These are phyloP conservation scores for Amphipyra berbera DNA, from an alignment of 2,888 invertebrate species.

Conservation along the genomic window DNA sequence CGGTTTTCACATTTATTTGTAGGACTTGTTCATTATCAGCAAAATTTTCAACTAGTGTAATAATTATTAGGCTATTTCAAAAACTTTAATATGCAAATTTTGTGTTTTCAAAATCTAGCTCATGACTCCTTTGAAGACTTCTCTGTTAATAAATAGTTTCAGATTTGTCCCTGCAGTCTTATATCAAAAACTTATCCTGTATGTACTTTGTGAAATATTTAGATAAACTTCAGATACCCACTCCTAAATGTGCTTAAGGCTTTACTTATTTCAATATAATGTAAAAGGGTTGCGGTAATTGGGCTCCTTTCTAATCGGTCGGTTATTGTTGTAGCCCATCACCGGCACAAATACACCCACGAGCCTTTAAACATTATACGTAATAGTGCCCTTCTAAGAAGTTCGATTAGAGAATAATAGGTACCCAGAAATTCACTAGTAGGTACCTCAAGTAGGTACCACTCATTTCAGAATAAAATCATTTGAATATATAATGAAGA, in stretches of 20 bases:
- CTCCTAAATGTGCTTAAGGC: constrained; percentile 29
- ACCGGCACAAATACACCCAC: constrained; percentile 44
- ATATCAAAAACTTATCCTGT: too few relatives aligned
- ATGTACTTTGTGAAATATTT: too few relatives aligned
- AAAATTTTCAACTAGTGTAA: too few relatives aligned
- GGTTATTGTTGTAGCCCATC: constrained; percentile 48
- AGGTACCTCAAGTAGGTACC: constrained; percentile 1
- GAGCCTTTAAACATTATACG: constrained; percentile 31
- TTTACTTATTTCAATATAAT: constrained; percentile 50
- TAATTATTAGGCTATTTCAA: too few relatives aligned
- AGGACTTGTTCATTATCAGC: too few relatives aligned
- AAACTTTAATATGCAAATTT: too few relatives aligned
- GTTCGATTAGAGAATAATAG: constrained; percentile 5
- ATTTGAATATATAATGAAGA: constrained; percentile 46
- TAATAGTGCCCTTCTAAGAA: constrained; percentile 1
- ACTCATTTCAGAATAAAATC: constrained; percentile 29
- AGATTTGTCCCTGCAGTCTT: too few relatives aligned
- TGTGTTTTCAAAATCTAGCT: too few relatives aligned
- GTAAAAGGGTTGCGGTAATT: constrained; percentile 51
- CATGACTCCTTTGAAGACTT: too few relatives aligned
- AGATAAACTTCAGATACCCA: too few relatives aligned
- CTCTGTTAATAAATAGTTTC: too few relatives aligned
- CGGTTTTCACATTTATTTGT: too few relatives aligned
- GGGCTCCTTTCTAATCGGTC: constrained; percentile 45
- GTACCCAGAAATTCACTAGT: constrained; percentile 5